Base-by-base conservation (phyloP, 2,888 invertebrate species). In the Boloria euphrosyne region DNA sequence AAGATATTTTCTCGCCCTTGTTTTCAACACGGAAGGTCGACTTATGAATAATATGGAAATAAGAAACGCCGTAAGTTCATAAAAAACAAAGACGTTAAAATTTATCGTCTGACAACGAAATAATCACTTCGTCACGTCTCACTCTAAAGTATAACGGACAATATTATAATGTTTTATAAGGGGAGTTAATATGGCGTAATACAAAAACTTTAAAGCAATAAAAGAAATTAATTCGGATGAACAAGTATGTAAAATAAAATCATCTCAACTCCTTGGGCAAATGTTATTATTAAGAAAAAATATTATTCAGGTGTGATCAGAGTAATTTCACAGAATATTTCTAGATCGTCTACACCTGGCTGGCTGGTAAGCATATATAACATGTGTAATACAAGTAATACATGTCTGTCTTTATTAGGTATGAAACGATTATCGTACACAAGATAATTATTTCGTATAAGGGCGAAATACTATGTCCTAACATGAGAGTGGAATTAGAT, bases 1-100 rank as follows among this genome's bases (percentile, higher is more conserved):
- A 79, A 78, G 65, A 59, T 47, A 69, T 67, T 65, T 66, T 69
- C 54, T 43, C 55, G 65, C 66, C 63, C 60, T 68, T 62, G 70
- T 38, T 44, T 67, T 66, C 51, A 65, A 46, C 61, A 43, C 62
- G 67, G 54, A 71, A 72, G 69, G 70, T 68, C 70, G 64, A 44
- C 64, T 67, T 65, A 71, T 74, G 64, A 71, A 68, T 59, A 59
- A 38, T 72, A 70, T 71, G 63, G 63, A 69, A 71, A 66, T 61
- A 53, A 51, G 67, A 66, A 64, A 71, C 59, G 44, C 44, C 22
- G 16, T 58, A 38, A 10, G 31, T 38, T 31, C 58, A 43, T 27
- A 49, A 62, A 66, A 67, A 61, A 68, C 62, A 68, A 58, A 67
- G 44, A 62, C 51, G 55, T 68, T 67, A 68, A 66, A 65, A 62